A percentile compares a stretch with the other conserved stretches of the same genome.
phyloP scores from a whole-genome alignment of 2,888 invertebrate genomes.

The Trypoxylon attenuatum region DNA sequence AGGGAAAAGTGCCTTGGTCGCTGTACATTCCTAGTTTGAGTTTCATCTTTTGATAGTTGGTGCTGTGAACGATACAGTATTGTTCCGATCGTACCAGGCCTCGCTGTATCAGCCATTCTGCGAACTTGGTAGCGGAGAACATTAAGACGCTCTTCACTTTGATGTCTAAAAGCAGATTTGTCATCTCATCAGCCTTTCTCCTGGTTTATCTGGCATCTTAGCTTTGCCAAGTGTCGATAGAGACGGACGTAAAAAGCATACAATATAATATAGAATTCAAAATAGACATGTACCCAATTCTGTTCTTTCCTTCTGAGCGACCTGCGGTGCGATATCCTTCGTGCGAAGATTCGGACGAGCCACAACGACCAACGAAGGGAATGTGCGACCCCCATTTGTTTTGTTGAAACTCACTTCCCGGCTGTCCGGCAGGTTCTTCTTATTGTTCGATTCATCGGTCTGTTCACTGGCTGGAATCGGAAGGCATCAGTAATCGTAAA shows the following conservation, averaged over 20 bases:
- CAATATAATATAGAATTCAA: too few relatives aligned
- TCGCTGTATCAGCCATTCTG: conserved; percentile 92
- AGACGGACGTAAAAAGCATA: neutral
- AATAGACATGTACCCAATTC: conserved; percentile 76
- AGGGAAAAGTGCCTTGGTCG: conserved; percentile 89
- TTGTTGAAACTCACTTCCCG: conserved; percentile 87
- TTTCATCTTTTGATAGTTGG: conserved; percentile 76
- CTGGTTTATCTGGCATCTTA: too few relatives aligned
- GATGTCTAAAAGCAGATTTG: conserved; percentile 76
- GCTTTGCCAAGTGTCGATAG: neutral
- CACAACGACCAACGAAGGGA: conserved; percentile 89
- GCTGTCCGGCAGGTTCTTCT: conserved; percentile 81
- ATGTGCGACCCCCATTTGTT: conserved; percentile 87
- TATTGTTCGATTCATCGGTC: conserved; percentile 76
- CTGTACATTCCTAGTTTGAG: conserved; percentile 91
- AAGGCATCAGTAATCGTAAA: too few relatives aligned
- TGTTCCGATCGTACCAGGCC: conserved; percentile 88
- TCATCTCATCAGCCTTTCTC: neutral
- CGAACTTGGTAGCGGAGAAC: conserved; percentile 88
- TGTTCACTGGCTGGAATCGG: conserved; percentile 64
- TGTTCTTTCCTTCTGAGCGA: conserved; percentile 70
- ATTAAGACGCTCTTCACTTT: conserved; percentile 89
- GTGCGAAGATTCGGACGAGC: conserved; percentile 86
- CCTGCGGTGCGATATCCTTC: conserved; percentile 77
- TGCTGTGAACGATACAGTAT: conserved; percentile 81